Evolutionary conservation across 2,888 invertebrate species (phyloP).

Genomic region (Nesidiocoris tenuis): DNA sequence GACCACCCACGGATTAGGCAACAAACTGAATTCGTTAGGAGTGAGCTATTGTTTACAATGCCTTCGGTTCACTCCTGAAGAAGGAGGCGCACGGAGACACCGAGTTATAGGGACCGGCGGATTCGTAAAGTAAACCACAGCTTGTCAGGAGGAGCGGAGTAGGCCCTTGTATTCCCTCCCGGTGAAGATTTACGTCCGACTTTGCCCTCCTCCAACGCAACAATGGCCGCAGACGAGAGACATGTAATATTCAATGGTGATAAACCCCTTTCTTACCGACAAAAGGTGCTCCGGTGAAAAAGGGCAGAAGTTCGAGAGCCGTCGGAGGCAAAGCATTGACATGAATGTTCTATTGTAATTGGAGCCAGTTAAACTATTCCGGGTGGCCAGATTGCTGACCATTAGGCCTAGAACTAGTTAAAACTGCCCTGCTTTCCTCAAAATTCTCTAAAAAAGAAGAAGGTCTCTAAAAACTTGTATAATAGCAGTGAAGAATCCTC

Average conservation of each 20-base stretch:
- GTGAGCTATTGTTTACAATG: slow-evolving; percentile 36
- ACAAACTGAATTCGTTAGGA: slow-evolving; percentile 25
- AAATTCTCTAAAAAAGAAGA: too few relatives aligned
- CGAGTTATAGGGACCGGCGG: neutral
- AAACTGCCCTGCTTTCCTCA: too few relatives aligned
- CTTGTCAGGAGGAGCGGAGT: neutral
- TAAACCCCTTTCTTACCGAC: neutral
- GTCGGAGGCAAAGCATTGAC: too few relatives aligned
- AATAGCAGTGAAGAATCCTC: too few relatives aligned
- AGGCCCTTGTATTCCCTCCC: neutral
- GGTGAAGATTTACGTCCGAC: neutral
- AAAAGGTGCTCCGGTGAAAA: neutral
- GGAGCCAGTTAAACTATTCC: too few relatives aligned
- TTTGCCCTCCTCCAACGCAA: neutral
- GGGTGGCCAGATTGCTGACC: too few relatives aligned
- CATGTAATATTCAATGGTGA: neutral
- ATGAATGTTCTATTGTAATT: too few relatives aligned
- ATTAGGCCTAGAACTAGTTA: too few relatives aligned
- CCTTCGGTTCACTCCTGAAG: slow-evolving; percentile 27
- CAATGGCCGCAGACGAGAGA: neutral
- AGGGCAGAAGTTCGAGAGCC: neutral
- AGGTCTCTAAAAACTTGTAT: too few relatives aligned
- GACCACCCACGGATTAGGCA: slow-evolving; percentile 36
- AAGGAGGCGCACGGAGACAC: neutral
- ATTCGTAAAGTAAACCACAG: neutral